Base-by-base conservation (phyloP, 2,113 vertebrate genomes). In the Henicopernis longicauda region DNA sequence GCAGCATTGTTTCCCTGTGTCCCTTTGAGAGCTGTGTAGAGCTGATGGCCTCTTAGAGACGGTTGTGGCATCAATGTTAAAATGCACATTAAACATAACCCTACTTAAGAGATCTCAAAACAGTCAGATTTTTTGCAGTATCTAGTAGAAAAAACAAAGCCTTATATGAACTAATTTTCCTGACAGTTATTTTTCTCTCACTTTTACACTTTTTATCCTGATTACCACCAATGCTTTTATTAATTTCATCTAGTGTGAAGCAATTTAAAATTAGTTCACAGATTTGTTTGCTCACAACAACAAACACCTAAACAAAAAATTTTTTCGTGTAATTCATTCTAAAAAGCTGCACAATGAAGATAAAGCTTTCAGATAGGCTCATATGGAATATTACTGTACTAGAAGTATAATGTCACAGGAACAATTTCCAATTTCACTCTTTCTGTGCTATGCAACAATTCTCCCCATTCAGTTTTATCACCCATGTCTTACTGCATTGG, bases 401-500 rank as follows among this genome's bases (percentile, higher is more conserved):
- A 58, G 77, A 94, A 96, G 71, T 10, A 59, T 86, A 71, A 82
- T 54, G 32, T 67, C 52, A 92, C 27, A 83, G 52, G 82, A 88
- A 87, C 3, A 44, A 70, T 42, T 88, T 96, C 52, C 79, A 87
- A 17, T 76, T 89, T 77, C 36, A 59, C 11, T 82, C 49, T 81
- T 93, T 93, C 92, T 95, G 71, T 85, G 29, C 23, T 62, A 42
- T 17, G 17, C 25, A 95, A 59, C 42, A 67, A 54, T 88, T 96
- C 97, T 94, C 88, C 83, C 93, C 42, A 44, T 91, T 93, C 73
- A 61, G 20, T 31, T 92, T 90, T 93, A 96, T 86, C 89, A 77
- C 19, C 50, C 18, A 4, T 85, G 36, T 87, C 71, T 79, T 88
- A 77, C 23, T 87, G 29, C 87, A 80, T 50, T 82, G n/a, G 57